Evolutionary conservation across 2,888 invertebrate genomes (phyloP).

Genomic region (Schizaphis graminum): DNA sequence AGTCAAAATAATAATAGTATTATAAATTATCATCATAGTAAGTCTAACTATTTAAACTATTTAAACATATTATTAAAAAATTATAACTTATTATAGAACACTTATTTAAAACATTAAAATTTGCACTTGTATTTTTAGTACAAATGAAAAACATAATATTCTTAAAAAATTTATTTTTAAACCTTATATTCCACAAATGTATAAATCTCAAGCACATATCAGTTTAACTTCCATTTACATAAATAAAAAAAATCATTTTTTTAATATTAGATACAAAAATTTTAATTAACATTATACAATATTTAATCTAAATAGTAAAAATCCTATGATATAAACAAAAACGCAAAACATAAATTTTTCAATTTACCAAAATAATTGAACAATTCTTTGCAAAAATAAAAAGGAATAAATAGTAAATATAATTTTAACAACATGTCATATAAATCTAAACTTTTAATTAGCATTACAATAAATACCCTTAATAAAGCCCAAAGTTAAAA

Average conservation of each 20-base stretch:
- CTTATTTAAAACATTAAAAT: conserved; percentile 45
- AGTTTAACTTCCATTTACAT: conserved; percentile 53
- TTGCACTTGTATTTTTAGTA: conserved; percentile 53
- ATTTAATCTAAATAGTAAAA: conserved; percentile 58
- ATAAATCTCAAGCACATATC: conserved; percentile 62
- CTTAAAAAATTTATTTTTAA: conserved; percentile 42
- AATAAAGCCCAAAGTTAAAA: conserved; percentile 61
- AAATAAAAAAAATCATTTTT: conserved; percentile 32
- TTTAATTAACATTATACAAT: conserved; percentile 46
- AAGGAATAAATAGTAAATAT: conserved; percentile 62
- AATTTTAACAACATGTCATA: conserved; percentile 63
- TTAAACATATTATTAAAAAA: conserved; percentile 50
- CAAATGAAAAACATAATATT: conserved; percentile 54
- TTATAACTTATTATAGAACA: conserved; percentile 47
- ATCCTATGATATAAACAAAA: conserved; percentile 58
- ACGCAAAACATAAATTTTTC: conserved; percentile 56
- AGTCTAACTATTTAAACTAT: conserved; percentile 45
- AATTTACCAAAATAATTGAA: conserved; percentile 62
- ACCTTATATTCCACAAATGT: conserved; percentile 54
- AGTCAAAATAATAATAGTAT: conserved; percentile 48
- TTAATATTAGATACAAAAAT: conserved; percentile 48
- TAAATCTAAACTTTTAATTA: conserved; percentile 61
- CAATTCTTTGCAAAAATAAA: conserved; percentile 49
- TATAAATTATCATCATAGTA: conserved; percentile 45
- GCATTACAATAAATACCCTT: conserved; percentile 61